Percentiles rank a stretch among this genome's conserved stretches.
Evolutionary conservation across 1,140 invertebrate genomes (phyloP).

Genomic region (Thaumetopoea pityocampa): DNA sequence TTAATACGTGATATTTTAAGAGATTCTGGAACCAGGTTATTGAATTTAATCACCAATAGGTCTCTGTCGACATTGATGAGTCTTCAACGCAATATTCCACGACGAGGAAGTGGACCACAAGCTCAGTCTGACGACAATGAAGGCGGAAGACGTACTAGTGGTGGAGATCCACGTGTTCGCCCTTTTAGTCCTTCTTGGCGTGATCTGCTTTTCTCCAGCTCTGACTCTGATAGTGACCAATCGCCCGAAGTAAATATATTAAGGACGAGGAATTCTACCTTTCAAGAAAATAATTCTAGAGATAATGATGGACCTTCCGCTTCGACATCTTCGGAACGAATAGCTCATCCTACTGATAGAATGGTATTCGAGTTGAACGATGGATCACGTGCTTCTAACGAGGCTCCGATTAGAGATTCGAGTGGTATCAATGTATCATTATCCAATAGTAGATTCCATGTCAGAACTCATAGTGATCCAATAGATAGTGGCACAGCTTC

Average conservation of each 20-base stretch:
- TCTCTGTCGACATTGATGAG: constrained; percentile 48
- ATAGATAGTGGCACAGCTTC: constrained; percentile 6
- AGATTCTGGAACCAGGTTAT: constrained; percentile 66
- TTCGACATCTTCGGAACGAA: constrained; percentile 23
- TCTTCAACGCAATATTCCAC: constrained; percentile 34
- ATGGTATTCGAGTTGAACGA: constrained; percentile 45
- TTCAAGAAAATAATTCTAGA: constrained; percentile 41
- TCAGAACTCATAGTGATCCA: constrained; percentile 35
- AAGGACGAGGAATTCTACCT: constrained; percentile 51
- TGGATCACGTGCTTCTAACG: constrained; percentile 22
- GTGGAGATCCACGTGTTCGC: constrained; percentile 23
- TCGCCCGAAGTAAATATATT: constrained; percentile 61
- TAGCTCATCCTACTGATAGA: constrained; percentile 39
- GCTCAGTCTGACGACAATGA: constrained; percentile 46
- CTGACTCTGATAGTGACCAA: constrained; percentile 63
- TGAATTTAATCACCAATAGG: constrained; percentile 69
- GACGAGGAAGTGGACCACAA: constrained; percentile 23
- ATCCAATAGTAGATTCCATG: constrained; percentile 42
- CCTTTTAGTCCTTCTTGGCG: constrained; percentile 33
- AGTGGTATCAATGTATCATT: constrained; percentile 36
- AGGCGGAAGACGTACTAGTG: constrained; percentile 17
- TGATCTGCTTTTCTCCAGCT: constrained; percentile 47
- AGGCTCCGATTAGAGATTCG: constrained; percentile 21
- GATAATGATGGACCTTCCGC: constrained; percentile 16
- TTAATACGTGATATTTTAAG: constrained; percentile 67